Base-by-base conservation (phyloP, 2,888 invertebrate species). In the Coelogynopora nodosa region DNA sequence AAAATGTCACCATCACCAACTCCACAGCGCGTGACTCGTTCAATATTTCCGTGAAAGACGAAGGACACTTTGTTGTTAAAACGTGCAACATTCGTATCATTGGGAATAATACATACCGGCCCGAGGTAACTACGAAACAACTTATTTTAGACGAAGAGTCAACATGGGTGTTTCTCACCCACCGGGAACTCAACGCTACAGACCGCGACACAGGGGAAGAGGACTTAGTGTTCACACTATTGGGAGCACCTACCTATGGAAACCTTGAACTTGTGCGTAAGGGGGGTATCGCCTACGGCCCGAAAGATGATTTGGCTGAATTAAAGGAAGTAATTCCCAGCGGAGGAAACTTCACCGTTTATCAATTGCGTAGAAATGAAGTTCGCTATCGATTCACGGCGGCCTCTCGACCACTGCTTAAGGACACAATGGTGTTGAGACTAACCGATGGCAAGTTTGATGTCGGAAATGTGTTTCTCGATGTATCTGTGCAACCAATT, bases 121-220 rank as follows among this genome's bases (percentile, higher is more conserved):
- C 86, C 0, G 30, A 74, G 26, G 30, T 86, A 23, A 5, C 28
- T 0, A 80, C 86, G 27, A 82, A 82, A n/a, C 31, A 81, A 10
- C 0, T 86, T 2, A 86, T 84, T 31, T 0, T 30, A 5, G 28
- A 31, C 5, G 23, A 30, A 23, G 18, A 83, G 23, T 27, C 80
- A 0, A 82, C 2, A 18, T 27, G 29, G n/a, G 80, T 27, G 30
- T 18, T 18, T 28, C 26, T 86, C 23, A 30, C 86, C 0, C 10
- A n/a, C 0, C 26, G 28, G 74, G 81, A 86, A 18, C 82, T 86
- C 1, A 86, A 80, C 67, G 86, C 31, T 18, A 27, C 31, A 0
- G 86, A 86, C 30, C 86, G 26, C 2, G 86, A 86, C 31, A 86
- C 86, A 30, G 30, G 30, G 10, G 74, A 67, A 30, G 84, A 26